Conservation (phyloP, 1,140 invertebrate species). For the Battus philenor region DNA sequence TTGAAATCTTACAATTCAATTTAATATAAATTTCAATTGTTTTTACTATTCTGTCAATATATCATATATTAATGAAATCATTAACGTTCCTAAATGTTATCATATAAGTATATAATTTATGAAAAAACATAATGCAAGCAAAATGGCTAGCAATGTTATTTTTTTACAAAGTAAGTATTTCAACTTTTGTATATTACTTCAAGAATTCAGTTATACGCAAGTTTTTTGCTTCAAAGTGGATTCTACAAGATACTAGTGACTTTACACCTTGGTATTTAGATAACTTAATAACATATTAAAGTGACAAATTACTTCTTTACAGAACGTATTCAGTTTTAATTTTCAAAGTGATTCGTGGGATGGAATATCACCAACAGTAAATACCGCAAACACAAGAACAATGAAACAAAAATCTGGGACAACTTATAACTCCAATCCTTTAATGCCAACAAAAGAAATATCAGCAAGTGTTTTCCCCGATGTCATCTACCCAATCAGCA, state of each 20-base stretch:
- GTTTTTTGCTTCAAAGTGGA: no score
- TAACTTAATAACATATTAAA: no score
- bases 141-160: not conserved
- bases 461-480: conserved; percentile 38
- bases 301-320: no score
- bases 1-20: no score
- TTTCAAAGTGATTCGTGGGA: not conserved
- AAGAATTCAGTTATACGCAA: no score
- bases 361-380: not conserved
- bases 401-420: conserved; percentile 1
- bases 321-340: not conserved
- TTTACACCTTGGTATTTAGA: no score
- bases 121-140: not conserved
- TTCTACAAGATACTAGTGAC: no score
- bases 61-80: no score
- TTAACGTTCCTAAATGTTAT: not conserved
- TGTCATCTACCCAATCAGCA: conserved; percentile 44
- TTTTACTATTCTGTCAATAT: no score
- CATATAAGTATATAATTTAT: not conserved
- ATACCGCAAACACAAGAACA: not conserved
- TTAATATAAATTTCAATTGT: no score
- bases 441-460: not conserved
- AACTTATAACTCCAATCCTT: conserved; percentile 3
- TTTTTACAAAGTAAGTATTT: not conserved
- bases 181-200: no score